Evolutionary conservation across 2,888 invertebrate species (phyloP).

Genomic region (Drosophila longiperda): DNA sequence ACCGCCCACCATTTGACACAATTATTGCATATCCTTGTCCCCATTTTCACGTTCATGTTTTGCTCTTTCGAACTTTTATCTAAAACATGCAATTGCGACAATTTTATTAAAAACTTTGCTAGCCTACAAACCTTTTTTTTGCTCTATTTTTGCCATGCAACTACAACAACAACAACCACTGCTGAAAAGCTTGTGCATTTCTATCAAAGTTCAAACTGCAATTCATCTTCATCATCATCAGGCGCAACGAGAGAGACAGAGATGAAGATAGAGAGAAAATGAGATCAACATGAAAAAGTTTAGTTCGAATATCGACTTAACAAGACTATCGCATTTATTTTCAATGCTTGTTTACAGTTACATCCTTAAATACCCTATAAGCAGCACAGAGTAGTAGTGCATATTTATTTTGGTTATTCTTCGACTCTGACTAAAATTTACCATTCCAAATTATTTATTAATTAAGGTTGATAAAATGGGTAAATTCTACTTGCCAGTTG

Average conservation of each 20-base stretch:
- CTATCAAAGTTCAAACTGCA: constrained; percentile 74
- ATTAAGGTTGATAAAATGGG: background rate
- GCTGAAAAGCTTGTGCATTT: constrained; percentile 52
- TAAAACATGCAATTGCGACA: constrained; percentile 64
- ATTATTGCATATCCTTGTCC: constrained; percentile 52
- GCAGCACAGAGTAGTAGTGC: background rate
- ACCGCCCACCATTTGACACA: constrained; percentile 49
- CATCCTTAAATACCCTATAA: constrained; percentile 30
- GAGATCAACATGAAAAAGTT: constrained; percentile 55
- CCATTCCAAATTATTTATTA: background rate
- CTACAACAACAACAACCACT: constrained; percentile 22
- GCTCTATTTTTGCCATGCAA: constrained; percentile 1
- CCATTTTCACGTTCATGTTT: constrained; percentile 6
- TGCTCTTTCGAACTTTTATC: constrained; percentile 29
- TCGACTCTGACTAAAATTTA: background rate
- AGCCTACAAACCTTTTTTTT: constrained; percentile 31
- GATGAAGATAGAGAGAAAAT: constrained; percentile 26
- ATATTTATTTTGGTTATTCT: background rate
- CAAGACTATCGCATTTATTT: constrained; percentile 63
- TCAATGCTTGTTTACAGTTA: constrained; percentile 42
- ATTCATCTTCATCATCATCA: constrained; percentile 75
- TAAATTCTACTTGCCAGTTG: background rate
- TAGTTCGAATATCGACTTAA: constrained; percentile 49
- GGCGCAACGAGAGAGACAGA: constrained; percentile 12
- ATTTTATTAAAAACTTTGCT: constrained; percentile 64